phyloP scores from a whole-genome alignment of 2,113 vertebrate species.

The Microtus richardsoni region DNA sequence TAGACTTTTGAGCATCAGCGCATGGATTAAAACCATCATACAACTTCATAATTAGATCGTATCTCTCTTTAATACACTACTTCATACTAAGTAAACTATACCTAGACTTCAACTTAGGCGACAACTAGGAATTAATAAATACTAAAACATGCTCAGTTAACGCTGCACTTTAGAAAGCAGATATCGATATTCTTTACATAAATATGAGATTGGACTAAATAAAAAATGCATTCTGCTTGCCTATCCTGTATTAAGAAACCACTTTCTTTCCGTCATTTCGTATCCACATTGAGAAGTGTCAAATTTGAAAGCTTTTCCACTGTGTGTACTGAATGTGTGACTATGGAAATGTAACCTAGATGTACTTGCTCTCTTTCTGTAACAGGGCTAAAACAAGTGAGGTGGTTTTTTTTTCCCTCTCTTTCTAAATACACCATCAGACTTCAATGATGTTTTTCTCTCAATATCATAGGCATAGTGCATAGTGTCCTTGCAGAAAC shows the following conservation, averaged over 20 bases:
- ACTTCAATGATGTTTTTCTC: not conserved
- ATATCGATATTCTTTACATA: slow-evolving; percentile 45
- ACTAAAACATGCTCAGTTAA: slow-evolving; percentile 22
- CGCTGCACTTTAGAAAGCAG: slow-evolving; percentile 47
- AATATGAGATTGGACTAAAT: slow-evolving; percentile 65
- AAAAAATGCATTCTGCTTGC: not conserved
- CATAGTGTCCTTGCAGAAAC: not conserved
- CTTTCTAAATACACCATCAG: not conserved
- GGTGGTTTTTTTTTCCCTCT: too few species aligned
- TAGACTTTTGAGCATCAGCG: slow-evolving; percentile 41
- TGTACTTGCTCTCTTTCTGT: not conserved
- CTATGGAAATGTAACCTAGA: slow-evolving; percentile 19
- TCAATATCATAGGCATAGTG: not conserved
- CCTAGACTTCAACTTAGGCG: slow-evolving; percentile 39
- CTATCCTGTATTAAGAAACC: slow-evolving; percentile 47
- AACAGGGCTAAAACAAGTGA: not conserved
- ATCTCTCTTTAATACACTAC: slow-evolving; percentile 70
- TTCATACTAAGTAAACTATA: slow-evolving; percentile 76
- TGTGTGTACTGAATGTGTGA: slow-evolving; percentile 29
- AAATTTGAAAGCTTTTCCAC: not conserved
- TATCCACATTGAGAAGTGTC: not conserved
- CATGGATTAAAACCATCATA: slow-evolving; percentile 67
- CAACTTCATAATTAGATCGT: slow-evolving; percentile 58
- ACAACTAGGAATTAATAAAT: slow-evolving; percentile 65
- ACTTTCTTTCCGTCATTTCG: slow-evolving; percentile 12